Percentiles rank a stretch among this genome's conserved stretches.
phyloP scores from a whole-genome alignment of 1,140 invertebrate genomes.

The Himalopsyche phryganea region DNA sequence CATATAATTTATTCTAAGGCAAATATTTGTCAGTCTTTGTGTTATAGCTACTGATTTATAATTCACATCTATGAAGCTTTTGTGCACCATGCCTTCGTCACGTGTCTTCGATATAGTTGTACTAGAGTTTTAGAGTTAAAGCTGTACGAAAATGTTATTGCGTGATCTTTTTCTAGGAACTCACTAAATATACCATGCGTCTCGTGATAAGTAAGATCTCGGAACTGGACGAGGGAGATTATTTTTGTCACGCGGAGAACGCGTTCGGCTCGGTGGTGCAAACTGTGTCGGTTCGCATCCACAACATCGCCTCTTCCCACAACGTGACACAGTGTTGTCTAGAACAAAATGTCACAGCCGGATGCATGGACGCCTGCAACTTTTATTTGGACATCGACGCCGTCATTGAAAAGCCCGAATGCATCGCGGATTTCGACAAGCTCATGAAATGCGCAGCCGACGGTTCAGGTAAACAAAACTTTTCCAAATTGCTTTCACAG shows the following conservation, averaged over 20 bases:
- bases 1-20: no score
- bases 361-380: constrained; percentile 74
- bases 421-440: constrained; percentile 78
- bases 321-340: constrained; percentile 74
- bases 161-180: constrained; percentile 38
- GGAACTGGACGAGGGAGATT: constrained; percentile 69
- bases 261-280: constrained; percentile 68
- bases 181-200: constrained; percentile 67
- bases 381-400: constrained; percentile 78
- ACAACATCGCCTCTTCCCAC: constrained; percentile 57
- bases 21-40: no score
- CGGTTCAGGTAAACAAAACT: constrained; percentile 50
- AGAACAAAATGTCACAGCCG: constrained; percentile 68
- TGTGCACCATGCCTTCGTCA: no score
- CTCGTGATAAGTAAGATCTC: constrained; percentile 67
- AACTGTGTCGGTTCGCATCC: constrained; percentile 67
- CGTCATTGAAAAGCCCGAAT: constrained; percentile 72
- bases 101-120: no score
- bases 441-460: constrained; percentile 81
- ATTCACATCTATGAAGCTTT: no score
- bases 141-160: no score
- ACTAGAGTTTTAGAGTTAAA: no score
- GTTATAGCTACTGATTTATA: no score
- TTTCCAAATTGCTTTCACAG: no score
- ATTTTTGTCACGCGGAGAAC: constrained; percentile 79